Evolutionary conservation across 37 sponge, comb jelly and placozoan genomes (phyloP), one percentile per base, ranked within the genome.

Genomic region (Spongia lamella): DNA sequence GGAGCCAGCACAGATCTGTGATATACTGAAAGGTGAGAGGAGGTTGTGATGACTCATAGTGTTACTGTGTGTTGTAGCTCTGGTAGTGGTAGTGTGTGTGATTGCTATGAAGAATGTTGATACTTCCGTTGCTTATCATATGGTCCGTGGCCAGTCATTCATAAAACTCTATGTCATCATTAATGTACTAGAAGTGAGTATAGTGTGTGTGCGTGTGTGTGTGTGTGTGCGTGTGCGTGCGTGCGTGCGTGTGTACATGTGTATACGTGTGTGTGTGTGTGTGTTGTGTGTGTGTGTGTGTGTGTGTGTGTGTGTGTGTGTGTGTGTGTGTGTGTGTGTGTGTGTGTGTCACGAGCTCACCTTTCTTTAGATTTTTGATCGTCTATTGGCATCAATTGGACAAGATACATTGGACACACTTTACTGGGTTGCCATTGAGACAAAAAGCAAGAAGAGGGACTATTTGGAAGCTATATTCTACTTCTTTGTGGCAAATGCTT

Each of bases 121-220:
- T 73, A 95, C 86, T 7, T 95, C 96, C 4, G 77, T 92, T 32
- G 27, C 94, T 0, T 97, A 97, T 54, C 98, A 97, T 72, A 53
- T 94, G 50, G 81, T 97, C 39, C 65, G 96, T 36, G 98, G 88
- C 25, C 98, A 97, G 76, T 77, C 85, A 17, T 86, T 97, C 0
- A 92, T 97, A 49, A 97, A 97, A 70, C 79, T 94, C 25, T 97
- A 97, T 54, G 96, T 97, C 80, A 95, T 97, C 35, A 90, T 73
- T 80, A 97, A 97, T 80, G 85, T 97, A 77, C 61, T 97, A 31
- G 98, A 97, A 70, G 90, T 97, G 31, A 63, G 82, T 30, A 33
- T 43, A 13, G 47, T 43, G 5, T 43, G 47, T 43, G 47, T 43
- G 47, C 9, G 47, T 43, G 47, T 43, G 47, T 43, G 47, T 43